A percentile compares a stretch with the other conserved stretches of the same genome.
Conservation (phyloP, 2,888 invertebrate species). For the Stratiomys singularior region DNA sequence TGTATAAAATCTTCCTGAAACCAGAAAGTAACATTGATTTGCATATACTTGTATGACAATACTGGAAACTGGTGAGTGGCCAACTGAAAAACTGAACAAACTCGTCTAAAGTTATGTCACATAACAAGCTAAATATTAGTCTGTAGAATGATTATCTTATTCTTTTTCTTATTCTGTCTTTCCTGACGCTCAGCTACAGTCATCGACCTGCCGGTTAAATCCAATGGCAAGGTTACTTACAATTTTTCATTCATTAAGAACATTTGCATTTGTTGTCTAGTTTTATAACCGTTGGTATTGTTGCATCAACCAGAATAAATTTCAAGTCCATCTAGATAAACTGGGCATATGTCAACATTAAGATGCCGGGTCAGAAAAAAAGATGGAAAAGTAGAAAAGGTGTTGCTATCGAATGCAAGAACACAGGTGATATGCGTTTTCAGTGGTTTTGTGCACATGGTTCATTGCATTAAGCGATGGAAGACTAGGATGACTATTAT, state of each 20-base stretch:
- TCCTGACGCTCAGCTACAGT: neutral
- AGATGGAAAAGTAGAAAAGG: too few relatives aligned
- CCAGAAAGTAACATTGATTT: neutral
- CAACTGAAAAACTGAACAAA: neutral
- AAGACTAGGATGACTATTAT: too few relatives aligned
- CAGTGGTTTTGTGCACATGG: too few relatives aligned
- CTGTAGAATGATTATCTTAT: too few relatives aligned
- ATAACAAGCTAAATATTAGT: conserved; percentile 2
- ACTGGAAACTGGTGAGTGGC: neutral
- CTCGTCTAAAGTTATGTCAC: conserved; percentile 29
- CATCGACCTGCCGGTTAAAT: neutral
- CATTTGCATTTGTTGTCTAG: conserved; percentile 1
- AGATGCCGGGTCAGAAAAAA: too few relatives aligned
- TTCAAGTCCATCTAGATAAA: too few relatives aligned
- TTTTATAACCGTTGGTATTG: neutral
- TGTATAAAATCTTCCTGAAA: neutral
- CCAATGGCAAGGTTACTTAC: neutral
- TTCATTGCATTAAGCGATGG: too few relatives aligned
- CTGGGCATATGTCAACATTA: too few relatives aligned
- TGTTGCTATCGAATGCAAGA: too few relatives aligned
- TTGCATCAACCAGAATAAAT: neutral
- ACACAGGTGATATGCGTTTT: too few relatives aligned
- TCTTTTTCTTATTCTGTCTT: too few relatives aligned
- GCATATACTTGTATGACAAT: neutral
- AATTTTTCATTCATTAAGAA: conserved; percentile 23